Evolutionary conservation across 1,140 invertebrate species (phyloP).

Genomic region (Nasonia vitripennis): DNA sequence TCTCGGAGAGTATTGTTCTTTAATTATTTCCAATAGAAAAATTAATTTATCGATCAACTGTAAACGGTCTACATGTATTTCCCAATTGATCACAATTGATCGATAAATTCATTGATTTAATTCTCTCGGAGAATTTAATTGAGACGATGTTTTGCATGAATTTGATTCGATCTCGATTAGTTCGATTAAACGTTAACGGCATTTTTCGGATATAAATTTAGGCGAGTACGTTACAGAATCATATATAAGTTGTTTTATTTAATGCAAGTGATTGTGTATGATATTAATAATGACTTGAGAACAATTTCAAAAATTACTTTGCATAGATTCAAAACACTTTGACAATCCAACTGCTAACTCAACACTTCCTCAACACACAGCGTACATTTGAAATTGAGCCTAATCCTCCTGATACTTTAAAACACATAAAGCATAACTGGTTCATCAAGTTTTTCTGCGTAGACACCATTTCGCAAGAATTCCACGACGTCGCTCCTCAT

Average conservation of each 20-base stretch:
- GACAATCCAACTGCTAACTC: neutral
- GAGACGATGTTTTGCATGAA: neutral
- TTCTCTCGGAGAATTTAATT: neutral
- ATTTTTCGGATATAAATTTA: too few relatives aligned
- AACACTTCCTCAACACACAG: neutral
- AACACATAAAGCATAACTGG: neutral
- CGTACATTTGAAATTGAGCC: neutral
- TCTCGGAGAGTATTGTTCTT: neutral
- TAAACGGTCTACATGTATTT: neutral
- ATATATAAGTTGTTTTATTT: too few relatives aligned
- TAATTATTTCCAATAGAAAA: conserved; percentile 38
- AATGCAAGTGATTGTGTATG: too few relatives aligned
- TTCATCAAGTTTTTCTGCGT: neutral
- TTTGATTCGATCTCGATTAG: neutral
- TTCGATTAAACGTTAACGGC: too few relatives aligned
- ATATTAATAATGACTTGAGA: neutral
- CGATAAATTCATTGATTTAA: conserved; percentile 20
- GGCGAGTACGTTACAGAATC: too few relatives aligned
- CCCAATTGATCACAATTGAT: conserved; percentile 32
- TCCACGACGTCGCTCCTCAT: neutral
- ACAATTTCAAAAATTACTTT: neutral
- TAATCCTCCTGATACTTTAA: neutral
- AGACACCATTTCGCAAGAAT: conserved; percentile 12
- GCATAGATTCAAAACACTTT: neutral
- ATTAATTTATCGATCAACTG: conserved; percentile 28